Evolutionary conservation across 2,888 invertebrate species (phyloP).

Genomic region (Erynnis tages): DNA sequence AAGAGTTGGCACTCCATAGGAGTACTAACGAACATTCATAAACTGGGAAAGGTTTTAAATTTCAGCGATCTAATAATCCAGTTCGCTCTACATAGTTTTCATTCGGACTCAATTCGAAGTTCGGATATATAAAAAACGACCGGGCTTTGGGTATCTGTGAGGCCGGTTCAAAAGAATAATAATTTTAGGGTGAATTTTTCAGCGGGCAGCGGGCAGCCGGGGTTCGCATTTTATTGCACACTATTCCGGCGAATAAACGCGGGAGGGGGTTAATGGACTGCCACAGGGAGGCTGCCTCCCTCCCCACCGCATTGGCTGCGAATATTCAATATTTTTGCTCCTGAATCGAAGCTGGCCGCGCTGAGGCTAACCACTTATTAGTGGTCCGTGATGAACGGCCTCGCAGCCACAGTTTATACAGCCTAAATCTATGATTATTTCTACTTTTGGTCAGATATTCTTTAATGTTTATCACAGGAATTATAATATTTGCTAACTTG

Average conservation of each 20-base stretch:
- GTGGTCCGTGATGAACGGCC: constrained; percentile 49
- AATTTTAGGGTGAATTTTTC: constrained; percentile 72
- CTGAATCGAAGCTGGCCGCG: constrained; percentile 49
- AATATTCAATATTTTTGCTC: constrained; percentile 75
- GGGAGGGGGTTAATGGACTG: constrained; percentile 61
- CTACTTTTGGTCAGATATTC: no score
- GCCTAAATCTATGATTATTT: not conserved
- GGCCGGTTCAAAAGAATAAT: constrained; percentile 59
- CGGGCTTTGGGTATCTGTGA: constrained; percentile 34
- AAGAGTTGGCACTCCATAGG: constrained; percentile 9
- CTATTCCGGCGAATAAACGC: constrained; percentile 77
- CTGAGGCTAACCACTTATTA: constrained; percentile 63
- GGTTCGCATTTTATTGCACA: constrained; percentile 75
- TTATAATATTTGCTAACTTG: no score
- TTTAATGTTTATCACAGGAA: no score
- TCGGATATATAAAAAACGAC: constrained; percentile 22
- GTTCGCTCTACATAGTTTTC: constrained; percentile 31
- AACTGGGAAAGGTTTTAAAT: constrained; percentile 25
- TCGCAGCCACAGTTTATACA: constrained; percentile 38
- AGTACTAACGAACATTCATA: constrained; percentile 21
- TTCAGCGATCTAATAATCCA: constrained; percentile 44
- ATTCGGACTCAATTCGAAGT: constrained; percentile 18
- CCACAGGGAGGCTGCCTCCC: constrained; percentile 35
- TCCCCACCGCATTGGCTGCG: constrained; percentile 57
- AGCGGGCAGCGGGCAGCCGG: constrained; percentile 62